Evolutionary conservation across 2,888 invertebrate species (phyloP), one percentile per base, ranked within the genome.

Genomic region (Tiphia femorata): DNA sequence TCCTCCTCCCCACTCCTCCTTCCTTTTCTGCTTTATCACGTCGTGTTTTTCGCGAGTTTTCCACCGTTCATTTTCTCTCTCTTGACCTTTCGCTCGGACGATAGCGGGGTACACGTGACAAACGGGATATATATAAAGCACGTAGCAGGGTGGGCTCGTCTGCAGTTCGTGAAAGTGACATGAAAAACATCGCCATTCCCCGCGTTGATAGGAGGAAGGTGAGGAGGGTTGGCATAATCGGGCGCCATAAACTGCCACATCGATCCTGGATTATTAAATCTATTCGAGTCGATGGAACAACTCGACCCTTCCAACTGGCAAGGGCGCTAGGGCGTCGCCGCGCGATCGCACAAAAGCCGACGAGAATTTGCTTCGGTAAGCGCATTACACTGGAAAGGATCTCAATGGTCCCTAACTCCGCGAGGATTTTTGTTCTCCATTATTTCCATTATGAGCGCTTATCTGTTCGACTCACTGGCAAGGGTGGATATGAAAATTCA

Each of bases 231-330:
- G 30, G 44, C 52, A 46, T 54, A 65, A 64, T 65, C 67, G 63
- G 60, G 54, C 57, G 42, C 49, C 48, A 38, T 40, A n/a, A n/a
- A n/a, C n/a, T n/a, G n/a, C n/a, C n/a, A n/a, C n/a, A n/a, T n/a
- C n/a, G 47, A 49, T 50, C 37, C 33, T 70, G 62, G 64, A 67
- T 68, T 73, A 73, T 72, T 70, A 65, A 72, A 67, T 62, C 58
- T 30, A 21, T 20, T n/a, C 23, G 4, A 2, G 33, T 14, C 2
- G 10, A 30, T 8, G 12, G 33, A 14, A 33, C 12, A 33, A 33
- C 12, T 14, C 33, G 14, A n/a, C 14, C 33, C 10, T 8, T 2
- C 33, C 12, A 12, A 33, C 12, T n/a, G 33, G 33, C 10, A 12
- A 14, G 33, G n/a, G n/a, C n/a, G n/a, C n/a, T n/a, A n/a, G n/a